A percentile compares a stretch with the other conserved stretches of the same genome.
Evolutionary conservation across 2,888 invertebrate genomes (phyloP).

Genomic region (Polyommatus iphigenia): DNA sequence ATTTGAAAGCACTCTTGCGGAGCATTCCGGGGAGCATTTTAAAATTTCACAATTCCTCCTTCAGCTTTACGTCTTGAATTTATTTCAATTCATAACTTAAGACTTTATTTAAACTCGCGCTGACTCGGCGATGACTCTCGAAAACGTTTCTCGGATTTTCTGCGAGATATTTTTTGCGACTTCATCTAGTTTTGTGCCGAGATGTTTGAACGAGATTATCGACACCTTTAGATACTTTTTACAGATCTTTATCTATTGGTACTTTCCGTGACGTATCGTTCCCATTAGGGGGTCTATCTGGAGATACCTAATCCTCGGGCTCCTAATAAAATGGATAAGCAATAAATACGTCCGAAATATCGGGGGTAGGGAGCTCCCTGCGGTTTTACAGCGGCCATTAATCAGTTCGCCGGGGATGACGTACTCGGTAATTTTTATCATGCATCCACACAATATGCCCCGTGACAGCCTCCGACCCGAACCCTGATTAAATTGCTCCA

Average conservation of each 20-base stretch:
- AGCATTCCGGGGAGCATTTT: constrained; percentile 42
- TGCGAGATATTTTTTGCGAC: not conserved
- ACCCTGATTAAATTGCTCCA: constrained; percentile 28
- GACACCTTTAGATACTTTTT: not conserved
- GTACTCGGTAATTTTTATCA: constrained; percentile 66
- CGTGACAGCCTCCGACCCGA: constrained; percentile 33
- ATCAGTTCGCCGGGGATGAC: constrained; percentile 64
- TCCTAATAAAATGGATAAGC: constrained; percentile 62
- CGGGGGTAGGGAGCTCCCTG: constrained; percentile 50
- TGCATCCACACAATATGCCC: constrained; percentile 45
- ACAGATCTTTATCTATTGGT: not conserved
- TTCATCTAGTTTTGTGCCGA: constrained; percentile 10
- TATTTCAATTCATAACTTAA: constrained; percentile 34
- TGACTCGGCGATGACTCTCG: constrained; percentile 22
- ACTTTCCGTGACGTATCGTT: not conserved
- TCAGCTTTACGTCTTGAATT: constrained; percentile 30
- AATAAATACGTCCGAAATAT: constrained; percentile 64
- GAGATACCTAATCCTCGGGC: constrained; percentile 41
- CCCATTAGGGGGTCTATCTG: not conserved
- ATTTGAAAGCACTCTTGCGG: constrained; percentile 42
- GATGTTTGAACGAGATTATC: not conserved
- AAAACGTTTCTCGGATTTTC: constrained; percentile 24
- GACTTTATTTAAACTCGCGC: constrained; percentile 29
- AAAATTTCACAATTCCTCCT: constrained; percentile 43
- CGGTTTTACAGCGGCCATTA: constrained; percentile 63